Evolutionary conservation across 2,113 vertebrate genomes (phyloP), one percentile per base, ranked within the genome.

Genomic region (Antechinus stuartii): DNA sequence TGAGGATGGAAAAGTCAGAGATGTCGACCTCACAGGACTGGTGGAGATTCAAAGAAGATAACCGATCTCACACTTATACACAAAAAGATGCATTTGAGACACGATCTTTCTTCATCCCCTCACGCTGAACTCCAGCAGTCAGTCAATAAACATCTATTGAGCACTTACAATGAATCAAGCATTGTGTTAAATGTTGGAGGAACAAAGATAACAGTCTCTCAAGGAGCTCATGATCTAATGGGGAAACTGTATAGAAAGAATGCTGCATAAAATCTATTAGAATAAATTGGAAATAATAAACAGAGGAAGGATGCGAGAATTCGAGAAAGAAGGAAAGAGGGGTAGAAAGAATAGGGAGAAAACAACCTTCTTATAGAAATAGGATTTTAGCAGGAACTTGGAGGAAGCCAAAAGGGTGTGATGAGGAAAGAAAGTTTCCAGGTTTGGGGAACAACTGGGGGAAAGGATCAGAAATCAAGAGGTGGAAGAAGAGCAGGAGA

Each of bases 201-300:
- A 30, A 53, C 22, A 61, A 95, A 92, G 54, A 55, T 23, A 90
- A 25, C 35, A 92, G 24, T 90, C 91, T 54, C 52, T 95, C 54
- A 54, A 89, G 24, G 9, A 24, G 0, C 26, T 42, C 6, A 9
- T 8, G 47, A 54, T 52, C 23, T 57, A 47, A 8, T 9, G 30
- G 57, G 1, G 1, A 92, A 47, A 57, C 26, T 89, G 0, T 35
- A 35, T 68, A 35, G 11, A 61, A 35, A 35, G 26, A 57, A 27
- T 8, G 30, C 10, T 61, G 10, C 26, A 30, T 9, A 61, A 61
- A 11, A 26, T 57, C 10, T 57, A 57, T 57, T 27, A 57, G 8
- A 9, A 57, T 57, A 57, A 57, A 27, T 57, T 57, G 56, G 56
- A 57, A 57, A 27, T 57, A 30, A 57, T 57, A 7, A 57, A 57